Conservation (phyloP, 2,888 invertebrate genomes). For the Eustalomyia histrio region DNA sequence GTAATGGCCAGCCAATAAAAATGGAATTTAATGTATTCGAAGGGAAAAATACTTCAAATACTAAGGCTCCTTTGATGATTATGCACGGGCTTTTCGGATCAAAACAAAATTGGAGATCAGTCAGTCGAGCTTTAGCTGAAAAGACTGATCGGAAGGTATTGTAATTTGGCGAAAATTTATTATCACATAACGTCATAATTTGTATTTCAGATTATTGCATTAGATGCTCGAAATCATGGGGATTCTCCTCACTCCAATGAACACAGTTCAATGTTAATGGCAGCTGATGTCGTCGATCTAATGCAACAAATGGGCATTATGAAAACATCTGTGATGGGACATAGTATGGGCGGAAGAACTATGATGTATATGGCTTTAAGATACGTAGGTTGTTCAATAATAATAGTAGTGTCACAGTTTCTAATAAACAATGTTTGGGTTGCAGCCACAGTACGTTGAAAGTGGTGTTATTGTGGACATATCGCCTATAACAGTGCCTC, state of each 20-base stretch:
- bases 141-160: conserved; percentile 82
- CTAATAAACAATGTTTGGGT: neutral
- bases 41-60: conserved; percentile 74
- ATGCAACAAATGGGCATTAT: conserved; percentile 83
- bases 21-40: conserved; percentile 86
- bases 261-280: conserved; percentile 88
- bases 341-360: conserved; percentile 97
- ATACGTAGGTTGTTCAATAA: conserved; percentile 81
- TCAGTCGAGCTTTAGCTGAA: conserved; percentile 85
- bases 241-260: conserved; percentile 90
- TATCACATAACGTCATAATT: conserved; percentile 13
- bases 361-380: conserved; percentile 91
- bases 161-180: too few relatives aligned
- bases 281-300: conserved; percentile 85
- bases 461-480: conserved; percentile 87
- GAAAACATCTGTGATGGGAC: conserved; percentile 88
- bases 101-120: conserved; percentile 91
- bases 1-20: conserved; percentile 80
- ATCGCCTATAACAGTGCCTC: conserved; percentile 82
- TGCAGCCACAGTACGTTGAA: conserved; percentile 83
- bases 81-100: conserved; percentile 93
- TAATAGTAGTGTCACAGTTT: neutral
- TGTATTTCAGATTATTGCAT: conserved; percentile 77
- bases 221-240: conserved; percentile 97
- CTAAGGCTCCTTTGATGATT: conserved; percentile 86